Evolutionary conservation across 2,888 invertebrate genomes (phyloP), one percentile per base, ranked within the genome.

Genomic region (Toxonevra muliebris): DNA sequence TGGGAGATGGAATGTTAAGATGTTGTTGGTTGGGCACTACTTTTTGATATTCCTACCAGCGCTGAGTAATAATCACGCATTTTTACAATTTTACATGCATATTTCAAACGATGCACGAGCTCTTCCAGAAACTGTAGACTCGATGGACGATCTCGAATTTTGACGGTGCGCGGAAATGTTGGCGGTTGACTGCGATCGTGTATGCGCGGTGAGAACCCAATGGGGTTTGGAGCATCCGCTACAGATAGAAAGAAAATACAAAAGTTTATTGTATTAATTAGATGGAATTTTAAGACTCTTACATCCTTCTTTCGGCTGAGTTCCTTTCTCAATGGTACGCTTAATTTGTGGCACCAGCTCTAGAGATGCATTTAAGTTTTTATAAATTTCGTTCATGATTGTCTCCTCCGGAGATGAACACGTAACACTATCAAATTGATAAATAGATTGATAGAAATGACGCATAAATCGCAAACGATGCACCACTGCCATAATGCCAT

Each of bases 121-220:
- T 92, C 92, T 77, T 93, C 92, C 70, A 96, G 84, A 45, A 97
- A 94, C 80, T 94, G 94, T 61, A 88, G 86, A 74, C 92, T 87
- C 1, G 86, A 84, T 42, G 84, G 79, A 12, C 90, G 86, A 57
- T 92, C 91, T 76, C 93, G 93, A 79, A 98, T 96, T 85, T 95
- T 93, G 0, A 97, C 96, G 85, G 96, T 97, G 19, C 98, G 90
- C 0, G 98, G 98, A 87, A 98, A 99, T 17, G 98, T 97, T 0
- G 98, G 97, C n/a, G 98, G 98, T 65, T 98, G 87, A 61, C 97
- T 88, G 54, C 97, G 90, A 85, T 97, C 97, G 87, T 98, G 98
- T 55, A 97, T 93, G 85, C 96, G 91, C 3, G 97, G 96, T 80
- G 98, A 97, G 86, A 98, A 98, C 1, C 98, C 98, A 88, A 95